Base-by-base conservation (phyloP, 1,140 invertebrate species). In the Antheraea mylitta region DNA sequence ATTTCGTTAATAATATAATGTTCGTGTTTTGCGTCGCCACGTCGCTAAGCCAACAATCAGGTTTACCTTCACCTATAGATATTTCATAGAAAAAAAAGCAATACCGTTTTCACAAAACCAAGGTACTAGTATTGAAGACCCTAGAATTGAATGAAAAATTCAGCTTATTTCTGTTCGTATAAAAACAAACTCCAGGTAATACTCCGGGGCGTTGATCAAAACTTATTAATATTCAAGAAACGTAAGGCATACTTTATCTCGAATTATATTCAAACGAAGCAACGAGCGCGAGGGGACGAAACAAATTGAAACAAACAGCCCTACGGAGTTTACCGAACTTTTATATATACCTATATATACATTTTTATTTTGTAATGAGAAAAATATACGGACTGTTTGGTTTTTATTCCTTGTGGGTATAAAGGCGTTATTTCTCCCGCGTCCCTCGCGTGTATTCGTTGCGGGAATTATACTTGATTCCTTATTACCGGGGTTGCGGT, bases 281-380 rank as follows among this genome's bases (percentile, higher is more conserved):
- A n/a, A 53, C 45, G 45, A 53, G 45, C 45, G 45, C 45, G 16
- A 53, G 45, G 45, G 45, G 45, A 53, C 45, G 45, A 53, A 53
- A 53, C 45, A 53, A 53, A 53, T 53, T 53, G 45, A 53, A 53
- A 53, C 45, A 53, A 53, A 53, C 45, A 53, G 16, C 45, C 45
- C 16, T 13, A 13, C 45, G 45, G 45, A 53, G 45, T 53, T 53
- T 53, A 53, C 11, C 45, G 45, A 53, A 53, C 45, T 53, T 53
- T 53, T 53, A 16, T 5, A 53, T n/a, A 53, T 13, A n/a, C 6
- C 7, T 42, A 53, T n/a, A 13, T 53, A 13, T 53, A 13, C 13
- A 13, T 53, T 53, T 13, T 5, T 53, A 53, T 53, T 53, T 53
- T 53, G 45, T 53, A 53, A 53, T 53, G 45, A 53, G 45, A 53